Base-by-base conservation (phyloP, 1,140 invertebrate species). In the Phthorimaea operculella region DNA sequence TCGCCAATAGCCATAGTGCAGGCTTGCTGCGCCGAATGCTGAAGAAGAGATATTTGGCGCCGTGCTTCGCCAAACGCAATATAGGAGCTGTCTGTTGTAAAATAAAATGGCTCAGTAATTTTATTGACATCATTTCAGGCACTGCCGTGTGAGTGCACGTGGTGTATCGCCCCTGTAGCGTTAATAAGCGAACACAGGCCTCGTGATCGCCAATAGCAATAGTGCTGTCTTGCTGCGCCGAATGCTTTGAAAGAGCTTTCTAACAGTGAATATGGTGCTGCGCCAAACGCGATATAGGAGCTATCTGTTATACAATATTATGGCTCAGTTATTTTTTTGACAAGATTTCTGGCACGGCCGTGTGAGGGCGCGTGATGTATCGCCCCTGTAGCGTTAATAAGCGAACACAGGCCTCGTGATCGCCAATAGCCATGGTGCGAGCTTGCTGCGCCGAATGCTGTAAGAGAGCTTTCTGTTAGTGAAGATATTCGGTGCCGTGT, bases 311-410 rank as follows among this genome's bases (percentile, higher is more conserved):
- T 28, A 4, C 2, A 28, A 28, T 28, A 28, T 28, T 4, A 28
- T 28, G 21, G 21, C 6, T 28, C 21, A 6, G 21, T 6, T 6
- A 28, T 28, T 28, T 28, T 28, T 4, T n/a, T n/a, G n/a, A n/a
- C n/a, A n/a, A n/a, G n/a, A n/a, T n/a, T n/a, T n/a, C n/a, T n/a
- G n/a, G n/a, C n/a, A 53, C 55, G 63, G 61, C 54, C 59, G 60
- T 70, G 33, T 34, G 74, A 70, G 71, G 62, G n/a, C 50, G 77
- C 75, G 77, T 84, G 81, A 84, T 84, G 81, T 82, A 82, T 82
- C 76, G 76, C 73, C 70, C 67, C 76, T 76, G 76, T 73, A 74
- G 79, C 77, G 78, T 83, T 83, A 82, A 83, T 83, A 82, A 80
- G 79, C 72, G 77, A 71, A 83, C 80, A 83, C 67, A 63, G 60